Percentiles rank a stretch among this genome's conserved stretches.
These are phyloP conservation scores for Selene dorsalis DNA, from an alignment of 2,797 vertebrate genomes.

Conservation along the genomic window DNA sequence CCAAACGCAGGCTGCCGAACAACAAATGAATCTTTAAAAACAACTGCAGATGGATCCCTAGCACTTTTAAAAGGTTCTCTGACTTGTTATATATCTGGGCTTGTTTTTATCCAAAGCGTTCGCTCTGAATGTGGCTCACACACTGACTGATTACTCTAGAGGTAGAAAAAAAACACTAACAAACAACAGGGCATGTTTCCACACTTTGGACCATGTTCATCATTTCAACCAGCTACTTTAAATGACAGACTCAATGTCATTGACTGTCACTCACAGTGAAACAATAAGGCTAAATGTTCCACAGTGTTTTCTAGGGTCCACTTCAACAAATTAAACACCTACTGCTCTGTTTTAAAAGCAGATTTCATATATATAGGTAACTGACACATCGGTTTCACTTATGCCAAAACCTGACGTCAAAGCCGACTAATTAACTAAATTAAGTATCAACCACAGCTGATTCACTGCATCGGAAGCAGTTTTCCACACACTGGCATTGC, in stretches of 20 bases:
- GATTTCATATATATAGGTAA: not conserved
- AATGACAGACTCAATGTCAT: not conserved
- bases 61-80: not conserved
- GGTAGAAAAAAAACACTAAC: not conserved
- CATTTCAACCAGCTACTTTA: not conserved
- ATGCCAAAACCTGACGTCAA: not conserved
- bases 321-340: not conserved
- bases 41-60: not conserved
- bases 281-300: not conserved
- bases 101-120: not conserved
- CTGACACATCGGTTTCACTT: not conserved
- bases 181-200: not conserved
- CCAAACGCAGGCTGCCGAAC: conserved; percentile 2
- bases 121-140: not conserved
- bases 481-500: not conserved
- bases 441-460: conserved; percentile 2
- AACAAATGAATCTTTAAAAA: not conserved
- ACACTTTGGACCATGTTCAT: not conserved
- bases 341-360: not conserved
- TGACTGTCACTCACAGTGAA: not conserved
- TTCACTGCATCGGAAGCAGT: not conserved
- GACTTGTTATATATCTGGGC: not conserved
- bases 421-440: not conserved
- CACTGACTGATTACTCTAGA: not conserved
- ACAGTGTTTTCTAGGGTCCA: not conserved